A percentile compares a stretch with the other conserved stretches of the same genome.
Conservation (phyloP, 2,888 invertebrate species). For the Lithophane semibrunnea region DNA sequence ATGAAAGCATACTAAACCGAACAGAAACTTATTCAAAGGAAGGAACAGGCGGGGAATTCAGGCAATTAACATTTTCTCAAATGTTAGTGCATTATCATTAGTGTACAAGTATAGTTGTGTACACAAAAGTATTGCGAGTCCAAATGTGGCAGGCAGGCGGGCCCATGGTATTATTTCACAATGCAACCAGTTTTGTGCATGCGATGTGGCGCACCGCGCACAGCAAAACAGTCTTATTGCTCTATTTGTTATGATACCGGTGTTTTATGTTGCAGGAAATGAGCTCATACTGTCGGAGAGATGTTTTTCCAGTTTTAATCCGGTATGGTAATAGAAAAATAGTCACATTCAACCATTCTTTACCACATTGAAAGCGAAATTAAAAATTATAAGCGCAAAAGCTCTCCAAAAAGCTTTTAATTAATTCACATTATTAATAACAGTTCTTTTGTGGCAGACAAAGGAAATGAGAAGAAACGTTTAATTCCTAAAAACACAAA, state of each 20-base stretch:
- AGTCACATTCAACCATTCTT: conserved; percentile 64
- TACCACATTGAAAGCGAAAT: conserved; percentile 61
- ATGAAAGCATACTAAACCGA: conserved; percentile 44
- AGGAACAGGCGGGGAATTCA: conserved; percentile 34
- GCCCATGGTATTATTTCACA: conserved; percentile 78
- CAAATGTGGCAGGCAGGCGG: conserved; percentile 71
- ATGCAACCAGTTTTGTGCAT: conserved; percentile 81
- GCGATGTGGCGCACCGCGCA: conserved; percentile 76
- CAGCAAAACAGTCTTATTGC: conserved; percentile 78
- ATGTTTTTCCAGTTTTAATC: conserved; percentile 76
- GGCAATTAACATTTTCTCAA: conserved; percentile 53
- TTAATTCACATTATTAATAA: conserved; percentile 66
- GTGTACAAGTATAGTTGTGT: conserved; percentile 33
- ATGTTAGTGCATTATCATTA: conserved; percentile 58
- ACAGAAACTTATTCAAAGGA: conserved; percentile 48
- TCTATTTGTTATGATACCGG: conserved; percentile 82
- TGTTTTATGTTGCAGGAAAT: conserved; percentile 82
- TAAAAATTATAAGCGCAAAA: conserved; percentile 50
- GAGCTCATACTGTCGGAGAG: conserved; percentile 77
- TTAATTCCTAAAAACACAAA: conserved; percentile 58
- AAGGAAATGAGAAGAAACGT: conserved; percentile 59
- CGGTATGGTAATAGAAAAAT: conserved; percentile 72
- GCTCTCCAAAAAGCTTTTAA: conserved; percentile 63
- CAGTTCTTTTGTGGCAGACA: conserved; percentile 58
- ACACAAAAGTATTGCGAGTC: conserved; percentile 55